Base-by-base conservation (phyloP, 2,888 invertebrate genomes). In the Trichopria drosophilae region DNA sequence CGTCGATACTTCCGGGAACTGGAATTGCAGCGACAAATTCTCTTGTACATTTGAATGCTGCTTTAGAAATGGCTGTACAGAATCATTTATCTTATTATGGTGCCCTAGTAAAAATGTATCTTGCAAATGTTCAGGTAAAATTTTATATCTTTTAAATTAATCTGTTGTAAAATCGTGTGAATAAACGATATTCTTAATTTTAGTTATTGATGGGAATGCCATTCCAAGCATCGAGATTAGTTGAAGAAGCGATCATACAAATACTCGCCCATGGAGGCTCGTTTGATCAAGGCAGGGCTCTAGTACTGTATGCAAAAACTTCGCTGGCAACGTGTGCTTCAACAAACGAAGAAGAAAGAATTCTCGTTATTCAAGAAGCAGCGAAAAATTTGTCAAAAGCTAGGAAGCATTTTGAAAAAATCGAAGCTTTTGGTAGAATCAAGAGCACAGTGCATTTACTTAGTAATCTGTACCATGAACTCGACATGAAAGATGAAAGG, bases 231-330 rank as follows among this genome's bases (percentile, higher is more conserved):
- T 73, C 90, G 47, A 78, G 80, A 55, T 78, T 89, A 9, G 80
- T 89, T 1, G 84, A 87, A 58, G 81, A 84, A 72, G 82, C 86
- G 46, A 80, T 90, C 64, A 82, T 87, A 6, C 80, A 81, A 22
- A 81, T 92, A 37, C 81, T 92, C 71, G 84, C 90, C 1, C 89
- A 93, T 67, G 93, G 93, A 1, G 87, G 88, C 12, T 79, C 84
- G 16, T 90, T 86, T 63, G 93, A 94, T 71, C 83, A 86, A 66
- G 92, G 87, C 1, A 83, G 89, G 76, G 86, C 84, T 0, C 78
- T 86, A 66, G 80, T 91, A 50, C 77, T 91, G 10, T 88, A 89
- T 65, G 86, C 87, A 0, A 89, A 89, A 67, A 92, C 91, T 71
- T 77, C 87, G 19, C 80, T 90, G 31, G 88, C 89, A 1, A 82